Evolutionary conservation across 2,888 invertebrate species (phyloP).

Genomic region (Diaprepes abbreviatus): DNA sequence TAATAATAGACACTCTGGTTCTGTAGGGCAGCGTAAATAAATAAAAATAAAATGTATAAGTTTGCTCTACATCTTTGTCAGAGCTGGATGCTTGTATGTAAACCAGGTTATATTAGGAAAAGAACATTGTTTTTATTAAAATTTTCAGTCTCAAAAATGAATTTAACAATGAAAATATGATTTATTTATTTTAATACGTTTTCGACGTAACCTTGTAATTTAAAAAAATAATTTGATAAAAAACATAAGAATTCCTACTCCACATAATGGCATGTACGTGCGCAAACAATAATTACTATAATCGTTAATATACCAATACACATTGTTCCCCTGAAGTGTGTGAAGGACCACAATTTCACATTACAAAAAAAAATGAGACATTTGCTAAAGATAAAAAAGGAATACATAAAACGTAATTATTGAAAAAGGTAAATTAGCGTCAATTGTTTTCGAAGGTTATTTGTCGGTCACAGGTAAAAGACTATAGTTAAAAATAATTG

Average conservation of each 20-base stretch:
- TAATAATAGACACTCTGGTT: no score
- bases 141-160: no score
- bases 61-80: no score
- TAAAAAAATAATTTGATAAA: background rate
- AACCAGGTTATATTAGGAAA: no score
- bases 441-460: conserved; percentile 29
- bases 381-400: conserved; percentile 17
- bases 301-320: conserved; percentile 27
- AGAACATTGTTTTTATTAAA: no score
- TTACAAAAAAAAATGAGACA: conserved; percentile 27
- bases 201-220: background rate
- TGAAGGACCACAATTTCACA: conserved; percentile 27
- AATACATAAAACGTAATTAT: conserved; percentile 17
- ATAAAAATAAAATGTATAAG: no score
- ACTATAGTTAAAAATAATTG: conserved; percentile 10
- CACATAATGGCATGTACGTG: conserved; percentile 19
- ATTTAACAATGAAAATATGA: no score
- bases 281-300: conserved; percentile 24
- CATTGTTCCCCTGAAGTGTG: conserved; percentile 24
- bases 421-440: conserved; percentile 15
- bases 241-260: conserved; percentile 16
- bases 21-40: no score
- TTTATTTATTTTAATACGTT: no score
- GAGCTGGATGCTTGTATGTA: no score
- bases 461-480: conserved; percentile 34